Base-by-base conservation (phyloP, 2,797 vertebrate genomes). In the Cirrhinus mrigala region DNA sequence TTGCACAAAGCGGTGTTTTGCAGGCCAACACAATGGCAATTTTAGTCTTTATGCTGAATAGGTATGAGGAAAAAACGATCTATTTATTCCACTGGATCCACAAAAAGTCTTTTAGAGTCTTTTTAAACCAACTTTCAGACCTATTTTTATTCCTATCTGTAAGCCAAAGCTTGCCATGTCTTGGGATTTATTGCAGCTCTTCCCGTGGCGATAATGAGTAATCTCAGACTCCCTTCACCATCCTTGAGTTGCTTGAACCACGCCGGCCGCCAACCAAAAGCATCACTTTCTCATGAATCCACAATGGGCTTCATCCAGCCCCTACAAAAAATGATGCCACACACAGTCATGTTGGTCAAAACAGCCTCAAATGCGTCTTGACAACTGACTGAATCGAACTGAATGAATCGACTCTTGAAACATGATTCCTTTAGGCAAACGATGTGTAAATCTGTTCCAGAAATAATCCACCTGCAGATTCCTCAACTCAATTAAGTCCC, bases 241-340 rank as follows among this genome's bases (percentile, higher is more conserved):
- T 92, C 87, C 91, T 90, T 84, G 85, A 93, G 88, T 54, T 87
- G 29, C 75, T 85, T 82, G 90, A 86, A 87, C 89, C 83, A 60
- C 81, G 79, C 73, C 77, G 86, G 86, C 87, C n/a, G 27, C 85
- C 89, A 88, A 91, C 76, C 81, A 78, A 92, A 92, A 66, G 40
- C 76, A 50, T 82, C 29, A 66, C 70, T 87, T 91, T 92, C 81
- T 91, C 71, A 85, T 16, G 82, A 91, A 92, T 91, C 91, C 88
- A 88, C 88, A 89, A 82, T 88, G 80, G 20, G 1, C 87, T 87
- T 66, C 87, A 78, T 88, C 74, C 79, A 75, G 88, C 74, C 85
- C 20, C 83, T 85, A 87, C 87, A 88, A 82, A 81, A 85, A 89
- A 90, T 88, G 37, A 89, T 90, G 84, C 91, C 92, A 91, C 91